Evolutionary conservation across 2,797 vertebrate species (phyloP).

Genomic region (Anguilla megastoma): DNA sequence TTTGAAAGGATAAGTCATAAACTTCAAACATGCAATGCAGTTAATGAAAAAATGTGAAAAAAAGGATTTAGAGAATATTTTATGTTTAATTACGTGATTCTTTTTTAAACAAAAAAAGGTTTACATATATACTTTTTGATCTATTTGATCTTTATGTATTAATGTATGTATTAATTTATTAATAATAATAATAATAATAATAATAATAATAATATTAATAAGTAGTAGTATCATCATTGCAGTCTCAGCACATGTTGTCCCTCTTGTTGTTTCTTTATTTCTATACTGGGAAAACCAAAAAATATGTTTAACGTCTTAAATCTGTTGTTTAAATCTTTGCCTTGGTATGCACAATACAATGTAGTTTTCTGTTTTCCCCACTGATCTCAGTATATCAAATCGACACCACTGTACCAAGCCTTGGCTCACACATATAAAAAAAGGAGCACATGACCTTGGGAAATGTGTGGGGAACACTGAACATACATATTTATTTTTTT

Average conservation of each 20-base stretch:
- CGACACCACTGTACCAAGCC: background rate
- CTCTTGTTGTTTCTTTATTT: background rate
- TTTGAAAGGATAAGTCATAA: slow-evolving; percentile 68
- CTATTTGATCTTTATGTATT: slow-evolving; percentile 29
- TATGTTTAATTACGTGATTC: slow-evolving; percentile 62
- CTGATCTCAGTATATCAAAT: background rate
- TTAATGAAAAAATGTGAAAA: slow-evolving; percentile 65
- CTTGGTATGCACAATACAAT: background rate
- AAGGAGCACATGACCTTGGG: slow-evolving; percentile 42
- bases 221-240: background rate
- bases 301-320: background rate
- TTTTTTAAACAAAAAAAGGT: slow-evolving; percentile 55
- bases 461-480: slow-evolving; percentile 59
- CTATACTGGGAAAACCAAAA: too few relatives aligned
- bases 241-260: too few relatives aligned
- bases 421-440: background rate
- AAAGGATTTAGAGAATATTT: slow-evolving; percentile 59
- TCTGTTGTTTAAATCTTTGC: background rate
- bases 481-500: slow-evolving; percentile 43
- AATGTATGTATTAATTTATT: background rate
- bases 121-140: slow-evolving; percentile 39
- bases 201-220: background rate
- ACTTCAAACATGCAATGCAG: slow-evolving; percentile 64
- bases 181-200: background rate
- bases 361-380: background rate